phyloP scores from a whole-genome alignment of 35 echinoderm and acorn worm genomes.

The Apostichopus parvimensis region DNA sequence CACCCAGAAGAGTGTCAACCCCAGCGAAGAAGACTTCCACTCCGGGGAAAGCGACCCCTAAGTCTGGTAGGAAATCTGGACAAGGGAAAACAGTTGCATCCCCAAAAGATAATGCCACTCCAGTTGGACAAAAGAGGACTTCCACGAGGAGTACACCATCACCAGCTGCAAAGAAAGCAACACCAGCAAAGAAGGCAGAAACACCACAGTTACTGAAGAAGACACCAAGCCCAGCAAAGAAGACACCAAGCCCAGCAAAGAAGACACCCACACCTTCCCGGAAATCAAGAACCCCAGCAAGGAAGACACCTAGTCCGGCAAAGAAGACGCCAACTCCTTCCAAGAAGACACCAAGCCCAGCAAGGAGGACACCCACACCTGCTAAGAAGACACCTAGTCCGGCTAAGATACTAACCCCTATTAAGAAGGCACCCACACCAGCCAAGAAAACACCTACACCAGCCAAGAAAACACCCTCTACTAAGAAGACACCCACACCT shows the following conservation, averaged over 20 bases:
- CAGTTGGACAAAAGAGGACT: background rate
- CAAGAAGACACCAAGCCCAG: conserved; percentile 5
- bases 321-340: conserved; percentile 19
- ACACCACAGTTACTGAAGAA: background rate
- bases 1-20: background rate
- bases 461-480: background rate
- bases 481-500: conserved; percentile 46
- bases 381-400: conserved; percentile 56
- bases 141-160: conserved; percentile 29
- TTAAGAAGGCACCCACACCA: conserved; percentile 18
- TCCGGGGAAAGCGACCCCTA: background rate
- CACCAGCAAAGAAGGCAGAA: background rate
- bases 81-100: conserved; percentile 14
- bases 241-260: conserved; percentile 52
- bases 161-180: background rate
- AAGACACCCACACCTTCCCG: conserved; percentile 51
- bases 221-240: conserved; percentile 64
- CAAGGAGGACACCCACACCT: conserved; percentile 54
- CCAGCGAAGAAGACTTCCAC: conserved; percentile 50
- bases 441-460: conserved; percentile 41
- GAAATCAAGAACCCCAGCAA: conserved; percentile 22
- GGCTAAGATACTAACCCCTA: conserved; percentile 14
- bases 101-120: background rate
- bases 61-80: background rate
- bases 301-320: background rate